phyloP scores from a whole-genome alignment of 2,888 invertebrate species.

The Drosophila paramelanica region DNA sequence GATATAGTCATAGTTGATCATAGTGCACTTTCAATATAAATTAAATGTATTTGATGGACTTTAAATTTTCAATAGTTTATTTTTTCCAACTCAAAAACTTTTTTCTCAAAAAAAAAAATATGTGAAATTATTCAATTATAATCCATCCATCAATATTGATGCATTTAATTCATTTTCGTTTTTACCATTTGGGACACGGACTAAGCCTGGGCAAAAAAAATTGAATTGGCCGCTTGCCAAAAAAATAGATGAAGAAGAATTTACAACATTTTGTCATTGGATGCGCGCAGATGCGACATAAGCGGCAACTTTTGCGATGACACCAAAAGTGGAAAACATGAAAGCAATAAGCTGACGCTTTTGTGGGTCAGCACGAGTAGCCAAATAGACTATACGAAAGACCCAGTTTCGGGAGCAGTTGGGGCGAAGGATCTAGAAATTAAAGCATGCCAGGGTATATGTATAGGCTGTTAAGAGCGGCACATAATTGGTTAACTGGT shows the following conservation, averaged over 20 bases:
- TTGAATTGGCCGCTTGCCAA: conserved; percentile 57
- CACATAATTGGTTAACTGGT: conserved; percentile 56
- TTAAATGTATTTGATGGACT: neutral
- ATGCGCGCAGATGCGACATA: conserved; percentile 51
- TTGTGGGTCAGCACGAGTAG: conserved; percentile 65
- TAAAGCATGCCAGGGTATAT: conserved; percentile 1
- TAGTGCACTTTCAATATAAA: neutral
- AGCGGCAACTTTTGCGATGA: conserved; percentile 56
- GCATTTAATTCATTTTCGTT: conserved; percentile 43
- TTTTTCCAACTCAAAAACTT: neutral
- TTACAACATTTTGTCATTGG: conserved; percentile 56
- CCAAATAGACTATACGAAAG: conserved; percentile 18
- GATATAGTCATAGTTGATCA: no score
- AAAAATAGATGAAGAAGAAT: conserved; percentile 10
- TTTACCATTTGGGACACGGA: conserved; percentile 30
- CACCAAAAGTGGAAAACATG: conserved; percentile 56
- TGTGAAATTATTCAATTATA: conserved; percentile 26
- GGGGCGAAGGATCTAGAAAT: no score
- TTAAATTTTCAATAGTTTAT: neutral
- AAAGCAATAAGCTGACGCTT: conserved; percentile 67
- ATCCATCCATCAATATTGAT: conserved; percentile 43
- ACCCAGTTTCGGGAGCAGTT: neutral
- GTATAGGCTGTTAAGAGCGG: conserved; percentile 3
- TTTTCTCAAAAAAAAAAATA: neutral
- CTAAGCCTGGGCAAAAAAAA: conserved; percentile 17